Evolutionary conservation across 2,113 vertebrate genomes (phyloP).

Genomic region (Xyliphius kryptos): DNA sequence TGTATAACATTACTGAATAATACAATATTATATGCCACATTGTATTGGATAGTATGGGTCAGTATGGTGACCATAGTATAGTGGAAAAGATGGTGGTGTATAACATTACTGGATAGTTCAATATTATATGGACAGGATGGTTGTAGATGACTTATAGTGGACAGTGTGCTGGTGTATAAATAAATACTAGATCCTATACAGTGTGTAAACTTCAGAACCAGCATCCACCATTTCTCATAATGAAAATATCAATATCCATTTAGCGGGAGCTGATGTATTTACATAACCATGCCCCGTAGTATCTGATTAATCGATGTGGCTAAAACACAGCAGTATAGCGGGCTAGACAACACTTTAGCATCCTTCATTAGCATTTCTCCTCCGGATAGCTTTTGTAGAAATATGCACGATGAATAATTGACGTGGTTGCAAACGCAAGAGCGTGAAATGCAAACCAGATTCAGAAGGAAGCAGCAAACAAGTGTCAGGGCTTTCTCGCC

Average conservation of each 20-base stretch:
- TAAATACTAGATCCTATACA: too few species aligned
- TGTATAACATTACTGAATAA: too few species aligned
- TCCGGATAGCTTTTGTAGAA: conserved; percentile 30
- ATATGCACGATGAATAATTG: conserved; percentile 39
- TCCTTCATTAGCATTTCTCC: conserved; percentile 23
- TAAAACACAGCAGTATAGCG: conserved; percentile 11
- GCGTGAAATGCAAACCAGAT: conserved; percentile 27
- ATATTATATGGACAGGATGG: too few species aligned
- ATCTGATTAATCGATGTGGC: conserved; percentile 28
- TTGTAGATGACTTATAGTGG: too few species aligned
- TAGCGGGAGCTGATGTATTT: conserved; percentile 25
- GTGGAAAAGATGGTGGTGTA: too few species aligned
- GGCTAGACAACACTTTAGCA: conserved; percentile 8
- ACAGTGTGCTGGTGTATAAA: too few species aligned
- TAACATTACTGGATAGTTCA: too few species aligned
- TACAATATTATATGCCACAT: too few species aligned
- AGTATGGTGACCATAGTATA: too few species aligned
- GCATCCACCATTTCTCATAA: conserved; percentile 5
- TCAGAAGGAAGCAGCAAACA: conserved; percentile 13
- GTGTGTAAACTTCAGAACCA: conserved; percentile 3
- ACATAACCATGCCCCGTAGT: conserved; percentile 22
- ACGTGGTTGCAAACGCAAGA: conserved; percentile 32
- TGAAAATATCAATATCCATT: conserved; percentile 34
- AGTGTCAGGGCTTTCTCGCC: too few species aligned
- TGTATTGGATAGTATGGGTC: too few species aligned